Conservation (phyloP, 1,140 invertebrate genomes). For the Trinorchestia longiramus region DNA sequence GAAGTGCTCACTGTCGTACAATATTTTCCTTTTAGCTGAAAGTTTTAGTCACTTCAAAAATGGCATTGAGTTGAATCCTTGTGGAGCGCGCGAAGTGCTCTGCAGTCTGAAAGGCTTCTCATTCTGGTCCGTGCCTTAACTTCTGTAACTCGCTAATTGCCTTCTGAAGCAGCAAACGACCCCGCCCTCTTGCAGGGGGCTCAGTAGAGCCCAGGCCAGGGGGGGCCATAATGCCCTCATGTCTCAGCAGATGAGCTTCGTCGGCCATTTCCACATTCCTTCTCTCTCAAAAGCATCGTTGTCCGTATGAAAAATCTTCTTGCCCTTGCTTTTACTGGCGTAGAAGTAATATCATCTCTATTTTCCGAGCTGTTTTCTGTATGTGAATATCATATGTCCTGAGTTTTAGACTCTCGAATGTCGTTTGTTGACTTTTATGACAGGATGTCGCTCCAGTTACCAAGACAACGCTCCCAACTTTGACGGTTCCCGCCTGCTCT, state of each 20-base stretch:
- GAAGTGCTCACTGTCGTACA: neutral
- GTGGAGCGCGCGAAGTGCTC: neutral
- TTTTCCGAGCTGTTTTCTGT: neutral
- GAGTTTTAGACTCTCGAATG: neutral
- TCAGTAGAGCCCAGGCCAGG: neutral
- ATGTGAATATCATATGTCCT: neutral
- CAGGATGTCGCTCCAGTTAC: neutral
- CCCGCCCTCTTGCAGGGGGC: neutral
- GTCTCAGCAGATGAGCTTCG: neutral
- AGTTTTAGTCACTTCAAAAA: neutral
- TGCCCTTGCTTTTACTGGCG: neutral
- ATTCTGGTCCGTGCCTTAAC: constrained; percentile 13
- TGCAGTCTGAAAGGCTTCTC: neutral
- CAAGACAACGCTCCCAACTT: neutral
- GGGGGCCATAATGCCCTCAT: neutral
- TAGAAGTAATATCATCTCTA: neutral
- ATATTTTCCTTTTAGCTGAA: neutral
- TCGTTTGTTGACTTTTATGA: neutral
- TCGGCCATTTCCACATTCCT: neutral
- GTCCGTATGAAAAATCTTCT: neutral
- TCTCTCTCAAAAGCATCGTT: neutral
- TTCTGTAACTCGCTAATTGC: constrained; percentile 49
- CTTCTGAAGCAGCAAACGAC: constrained; percentile 40
- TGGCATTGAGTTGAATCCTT: neutral
- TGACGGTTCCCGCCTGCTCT: neutral